Base-by-base conservation (phyloP, 2,797 vertebrate species). In the Knipowitschia caucasica region DNA sequence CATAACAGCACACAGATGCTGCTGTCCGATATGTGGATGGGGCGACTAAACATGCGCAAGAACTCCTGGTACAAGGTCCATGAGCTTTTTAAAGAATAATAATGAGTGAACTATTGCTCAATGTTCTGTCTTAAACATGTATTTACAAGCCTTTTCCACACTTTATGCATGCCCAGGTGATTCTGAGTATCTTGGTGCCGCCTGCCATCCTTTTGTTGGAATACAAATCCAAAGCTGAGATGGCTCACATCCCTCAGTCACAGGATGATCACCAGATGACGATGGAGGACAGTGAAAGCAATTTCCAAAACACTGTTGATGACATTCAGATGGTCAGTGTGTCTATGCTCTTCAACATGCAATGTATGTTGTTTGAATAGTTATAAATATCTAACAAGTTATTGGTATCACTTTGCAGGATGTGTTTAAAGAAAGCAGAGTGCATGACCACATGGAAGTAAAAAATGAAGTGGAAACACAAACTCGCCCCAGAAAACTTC, bases 1-100 rank as follows among this genome's bases (percentile, higher is more conserved):
- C 96, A 99, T 64, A 99, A 95, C 29, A 98, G 97, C 80, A 99
- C 96, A 2, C 97, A 99, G 81, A 94, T 99, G 93, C 81, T 99
- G 80, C 86, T 99, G 18, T 98, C 95, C 0, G 97, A 99, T 85
- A 98, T 99, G 96, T 99, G 97, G 97, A 99, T 99, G 97, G 96
- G 97, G 54, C 90, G 94, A 26, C 88, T 99, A 51, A 99, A 99
- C 87, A 99, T 99, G 97, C 93, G 95, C 77, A 99, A 99, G 86
- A 99, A 99, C 88, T 99, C 96, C 26, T 99, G 97, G 97, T 98
- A 98, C 89, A 99, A 99, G 94, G 96, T 98, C 91, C 75, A 83
- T 81, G 68, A 55, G 80, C 80, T 75, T 62, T 70, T 39, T 53
- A 63, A 47, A 30, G 15, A 30, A 20, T 15, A 45, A 14, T 7